Base-by-base conservation (phyloP, 2,888 invertebrate genomes). In the Leptinotarsa peninsularis region DNA sequence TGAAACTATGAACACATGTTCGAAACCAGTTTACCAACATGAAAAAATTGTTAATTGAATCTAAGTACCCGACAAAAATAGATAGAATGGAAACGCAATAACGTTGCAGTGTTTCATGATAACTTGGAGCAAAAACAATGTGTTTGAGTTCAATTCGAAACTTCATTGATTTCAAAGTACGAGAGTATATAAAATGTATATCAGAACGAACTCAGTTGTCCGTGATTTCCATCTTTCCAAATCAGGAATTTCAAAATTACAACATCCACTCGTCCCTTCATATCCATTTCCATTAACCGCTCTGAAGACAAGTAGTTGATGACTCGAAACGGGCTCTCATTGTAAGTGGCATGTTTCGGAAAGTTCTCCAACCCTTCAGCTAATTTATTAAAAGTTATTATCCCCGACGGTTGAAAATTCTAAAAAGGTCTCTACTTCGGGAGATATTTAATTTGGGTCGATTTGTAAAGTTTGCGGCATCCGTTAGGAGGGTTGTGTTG, bases 331-430 rank as follows among this genome's bases (percentile, higher is more conserved):
- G 50, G 15, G 63, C 72, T 33, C 66, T 72, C 67, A 73, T 71
- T 67, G 75, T 71, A 70, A 76, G 58, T 76, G 76, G 67, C 76
- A 71, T 66, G 60, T 73, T 52, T 71, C 58, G 67, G 17, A 70
- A 73, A 76, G 67, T 71, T 73, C 67, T 75, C 66, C 54, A 73
- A 69, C 75, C 78, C 73, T 76, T 73, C 67, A 17, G 58, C 67
- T 72, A 75, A 79, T 78, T 71, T 76, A 73, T 78, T 75, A 76
- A 72, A 76, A 78, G 77, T 77, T 78, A 73, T 78, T 72, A 73
- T 73, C 72, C 72, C 67, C 50, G 18, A 49, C 56, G 73, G 71
- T 69, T 71, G 33, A 67, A 77, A 72, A 73, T 58, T 73, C 70
- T 56, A 56, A 76, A 76, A 76, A 75, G 74, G 71, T 66, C 49